Percentiles rank a stretch among this genome's conserved stretches.
Evolutionary conservation across 2,113 vertebrate species (phyloP).

Genomic region (Perca flavescens): DNA sequence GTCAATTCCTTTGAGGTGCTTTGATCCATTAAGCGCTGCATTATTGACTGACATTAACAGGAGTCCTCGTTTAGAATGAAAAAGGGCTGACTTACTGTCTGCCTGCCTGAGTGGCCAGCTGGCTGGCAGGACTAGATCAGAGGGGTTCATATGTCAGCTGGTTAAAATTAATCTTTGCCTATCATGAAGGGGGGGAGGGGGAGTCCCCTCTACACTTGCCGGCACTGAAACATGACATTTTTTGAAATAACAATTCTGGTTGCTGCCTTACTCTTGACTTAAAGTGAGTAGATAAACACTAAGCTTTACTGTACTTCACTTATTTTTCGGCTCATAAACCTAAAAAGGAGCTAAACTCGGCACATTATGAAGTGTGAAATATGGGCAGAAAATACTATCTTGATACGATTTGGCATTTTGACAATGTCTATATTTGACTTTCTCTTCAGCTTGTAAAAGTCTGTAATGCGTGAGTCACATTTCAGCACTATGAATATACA

Average conservation of each 20-base stretch:
- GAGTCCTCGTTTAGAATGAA: conserved; percentile 68
- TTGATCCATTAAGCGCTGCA: conserved; percentile 79
- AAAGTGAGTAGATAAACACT: conserved; percentile 35
- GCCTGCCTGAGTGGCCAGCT: conserved; percentile 23
- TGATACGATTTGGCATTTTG: conserved; percentile 1
- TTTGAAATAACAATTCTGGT: conserved; percentile 3
- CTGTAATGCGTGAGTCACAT: neutral
- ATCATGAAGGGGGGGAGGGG: neutral
- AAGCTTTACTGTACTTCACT: neutral
- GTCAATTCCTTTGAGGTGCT: conserved; percentile 73
- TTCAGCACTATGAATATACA: neutral
- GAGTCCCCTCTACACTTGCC: neutral
- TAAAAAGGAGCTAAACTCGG: conserved; percentile 5
- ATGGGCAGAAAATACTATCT: conserved; percentile 3
- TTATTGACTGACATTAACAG: conserved; percentile 84
- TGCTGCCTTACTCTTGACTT: conserved; percentile 7
- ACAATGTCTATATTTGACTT: conserved; percentile 27
- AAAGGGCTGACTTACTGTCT: conserved; percentile 61
- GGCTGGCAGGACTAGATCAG: conserved; percentile 35
- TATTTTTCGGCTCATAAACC: conserved; percentile 36
- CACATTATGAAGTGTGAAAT: conserved; percentile 1
- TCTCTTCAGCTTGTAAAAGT: conserved; percentile 12
- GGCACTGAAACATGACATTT: conserved; percentile 21
- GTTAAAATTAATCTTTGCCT: conserved; percentile 44
- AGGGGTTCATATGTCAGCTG: conserved; percentile 41